Conservation (phyloP, 2,888 invertebrate species). For the Harmothoe impar region DNA sequence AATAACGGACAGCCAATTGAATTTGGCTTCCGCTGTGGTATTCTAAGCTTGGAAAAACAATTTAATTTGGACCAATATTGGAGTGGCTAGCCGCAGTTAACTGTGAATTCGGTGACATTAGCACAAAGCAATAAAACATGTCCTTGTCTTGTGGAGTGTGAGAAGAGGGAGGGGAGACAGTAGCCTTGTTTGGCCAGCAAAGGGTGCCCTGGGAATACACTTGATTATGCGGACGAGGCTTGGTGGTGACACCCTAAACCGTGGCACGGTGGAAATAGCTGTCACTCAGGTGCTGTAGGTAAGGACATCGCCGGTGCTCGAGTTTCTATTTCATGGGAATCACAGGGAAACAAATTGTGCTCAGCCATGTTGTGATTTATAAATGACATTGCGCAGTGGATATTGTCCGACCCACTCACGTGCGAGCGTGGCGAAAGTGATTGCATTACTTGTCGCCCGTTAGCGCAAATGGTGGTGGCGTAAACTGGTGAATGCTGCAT, state of each 20-base stretch:
- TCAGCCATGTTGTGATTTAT: not conserved
- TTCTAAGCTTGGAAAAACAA: conserved; percentile 35
- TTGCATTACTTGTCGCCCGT: conserved; percentile 26
- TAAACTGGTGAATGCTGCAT: not conserved
- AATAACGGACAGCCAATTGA: not conserved
- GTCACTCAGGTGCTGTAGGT: not conserved
- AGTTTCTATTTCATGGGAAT: not conserved
- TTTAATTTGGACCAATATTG: conserved; percentile 43
- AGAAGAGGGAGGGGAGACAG: not conserved
- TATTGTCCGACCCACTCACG: conserved; percentile 10
- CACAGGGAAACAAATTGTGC: not conserved
- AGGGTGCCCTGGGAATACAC: not conserved
- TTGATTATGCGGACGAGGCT: not conserved
- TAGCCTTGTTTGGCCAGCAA: not conserved
- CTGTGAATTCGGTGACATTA: not conserved
- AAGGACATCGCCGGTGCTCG: not conserved
- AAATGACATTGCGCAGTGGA: conserved; percentile 20
- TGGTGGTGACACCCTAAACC: not conserved
- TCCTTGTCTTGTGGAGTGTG: not conserved
- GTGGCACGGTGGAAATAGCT: not conserved
- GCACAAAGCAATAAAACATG: not conserved
- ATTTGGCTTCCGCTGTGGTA: not conserved
- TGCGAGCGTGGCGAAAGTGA: not conserved
- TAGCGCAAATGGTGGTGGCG: not conserved
- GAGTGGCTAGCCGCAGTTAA: conserved; percentile 7